A percentile compares a stretch with the other conserved stretches of the same genome.
These are phyloP conservation scores for Scolopax mira DNA, from an alignment of 2,113 vertebrate genomes.

Conservation along the genomic window DNA sequence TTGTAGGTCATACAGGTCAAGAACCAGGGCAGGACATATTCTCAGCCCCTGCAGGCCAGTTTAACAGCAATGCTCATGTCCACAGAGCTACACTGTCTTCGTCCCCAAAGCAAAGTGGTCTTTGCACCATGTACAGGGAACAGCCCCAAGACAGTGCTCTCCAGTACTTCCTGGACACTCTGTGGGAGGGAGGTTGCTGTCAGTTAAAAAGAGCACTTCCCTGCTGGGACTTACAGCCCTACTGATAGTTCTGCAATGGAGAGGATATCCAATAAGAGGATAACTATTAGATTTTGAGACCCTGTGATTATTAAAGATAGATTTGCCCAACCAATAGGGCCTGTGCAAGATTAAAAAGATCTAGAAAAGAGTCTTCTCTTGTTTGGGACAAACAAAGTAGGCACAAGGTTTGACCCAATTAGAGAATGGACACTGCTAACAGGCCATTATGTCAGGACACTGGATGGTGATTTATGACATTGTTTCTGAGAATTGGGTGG, in stretches of 20 bases:
- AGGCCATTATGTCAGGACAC: neutral
- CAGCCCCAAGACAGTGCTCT: neutral
- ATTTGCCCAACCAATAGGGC: neutral
- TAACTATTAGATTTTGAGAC: neutral
- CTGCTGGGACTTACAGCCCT: neutral
- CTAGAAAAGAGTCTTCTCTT: neutral
- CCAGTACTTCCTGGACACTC: neutral
- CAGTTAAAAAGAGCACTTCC: neutral
- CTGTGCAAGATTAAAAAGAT: neutral
- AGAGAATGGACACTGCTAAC: neutral
- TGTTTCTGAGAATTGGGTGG: neutral
- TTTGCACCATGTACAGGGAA: accelerated
- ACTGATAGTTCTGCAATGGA: neutral
- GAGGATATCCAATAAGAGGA: neutral
- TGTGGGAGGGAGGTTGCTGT: accelerated
- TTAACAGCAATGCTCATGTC: neutral
- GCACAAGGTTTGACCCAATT: neutral
- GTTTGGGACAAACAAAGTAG: neutral
- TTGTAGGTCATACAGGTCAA: neutral
- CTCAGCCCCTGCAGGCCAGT: neutral
- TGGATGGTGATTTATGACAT: neutral
- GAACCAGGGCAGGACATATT: neutral
- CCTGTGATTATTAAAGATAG: neutral
- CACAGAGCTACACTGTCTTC: neutral
- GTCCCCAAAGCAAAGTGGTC: neutral